Evolutionary conservation across 2,113 vertebrate species (phyloP), one percentile per base, ranked within the genome.

Genomic region (Rhabdornis inornatus): DNA sequence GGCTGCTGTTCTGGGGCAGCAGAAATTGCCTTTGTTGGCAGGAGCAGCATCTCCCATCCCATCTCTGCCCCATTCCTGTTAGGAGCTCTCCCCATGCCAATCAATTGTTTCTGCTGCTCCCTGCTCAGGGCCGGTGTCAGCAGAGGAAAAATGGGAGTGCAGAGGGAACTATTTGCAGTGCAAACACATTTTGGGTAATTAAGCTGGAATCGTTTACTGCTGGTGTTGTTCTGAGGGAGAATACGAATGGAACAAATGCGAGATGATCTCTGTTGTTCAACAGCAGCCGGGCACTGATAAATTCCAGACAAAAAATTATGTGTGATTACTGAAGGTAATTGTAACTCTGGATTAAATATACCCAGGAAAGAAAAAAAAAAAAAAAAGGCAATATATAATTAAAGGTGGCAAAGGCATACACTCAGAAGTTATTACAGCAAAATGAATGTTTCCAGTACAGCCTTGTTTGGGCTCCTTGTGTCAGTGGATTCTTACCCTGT

Each of bases 141-240:
- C 80, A 89, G 57, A 53, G 95, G 60, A 16, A 56, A 65, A 91
- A 83, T 45, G 52, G 64, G 78, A 80, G 39, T 10, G 39, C 50
- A 94, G 71, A 76, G 70, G 71, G 72, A 77, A 80, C 13, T 44
- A 16, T 83, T 33, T 63, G 85, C 77, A 93, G 69, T 89, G 79
- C 93, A 89, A 92, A 94, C 59, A 78, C 90, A 90, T 92, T 89
- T 76, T 49, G 83, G 69, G 72, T 89, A 94, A 91, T 96, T 96
- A 95, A 78, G 37, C 45, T 83, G 72, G 49, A 83, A 44, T 92
- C 78, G 68, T 61, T 88, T 77, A 71, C 9, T 70, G 87, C 77
- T 92, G 68, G 5, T 63, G 83, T 47, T 87, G 27, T 92, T 92
- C 79, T 28, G 19, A 83, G 45, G 42, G 35, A 81, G 76, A 92